Evolutionary conservation across 37 sponge, comb jelly and placozoan genomes (phyloP), one percentile per base, ranked within the genome.

Genomic region (Chondrilla cf. caribensis): DNA sequence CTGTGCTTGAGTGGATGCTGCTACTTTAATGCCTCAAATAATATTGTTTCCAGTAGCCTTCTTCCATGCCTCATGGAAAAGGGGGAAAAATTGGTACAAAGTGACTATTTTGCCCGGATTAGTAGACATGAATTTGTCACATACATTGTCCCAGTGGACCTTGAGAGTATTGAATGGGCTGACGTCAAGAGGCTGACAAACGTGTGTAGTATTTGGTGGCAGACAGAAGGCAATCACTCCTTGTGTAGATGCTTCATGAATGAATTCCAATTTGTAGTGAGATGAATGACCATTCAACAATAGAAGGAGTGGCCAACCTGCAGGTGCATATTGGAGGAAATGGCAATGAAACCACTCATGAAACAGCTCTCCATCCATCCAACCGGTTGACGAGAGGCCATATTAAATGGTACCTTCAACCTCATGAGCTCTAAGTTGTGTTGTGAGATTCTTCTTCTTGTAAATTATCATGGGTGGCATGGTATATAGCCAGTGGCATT

Each of bases 261-360:
- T 73, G 0, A 35, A 18, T 0, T 39, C 67, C 9, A 86, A 87
- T 22, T 40, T 18, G 70, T 62, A 92, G 24, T 92, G 93, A 0
- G 84, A 72, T 4, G 89, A 86, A 54, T 92, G 93, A 0, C 93
- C 93, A 83, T 92, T 89, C 62, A 92, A 11, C 19, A 91, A 39
- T 22, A 92, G 58, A 0, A 92, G 77, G 7, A 92, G 67, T 0
- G 93, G 88, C 0, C 85, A 31, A 0, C 19, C 36, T 21, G 67
- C 0, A 19, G 83, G 82, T 55, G 85, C 81, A 77, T 84, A 22
- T 15, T 19, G 33, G 0, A 87, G 36, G 38, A 87, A 87, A 31
- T 82, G 91, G 0, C 71, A 0, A 0, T 0, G 1, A 40, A 91
- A 91, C 92, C 92, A 91, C 0, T n/a, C 0, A 24, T 79, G 42